A percentile compares a stretch with the other conserved stretches of the same genome.
Conservation (phyloP, 2,888 invertebrate genomes). For the Strigamia transsilvanica region DNA sequence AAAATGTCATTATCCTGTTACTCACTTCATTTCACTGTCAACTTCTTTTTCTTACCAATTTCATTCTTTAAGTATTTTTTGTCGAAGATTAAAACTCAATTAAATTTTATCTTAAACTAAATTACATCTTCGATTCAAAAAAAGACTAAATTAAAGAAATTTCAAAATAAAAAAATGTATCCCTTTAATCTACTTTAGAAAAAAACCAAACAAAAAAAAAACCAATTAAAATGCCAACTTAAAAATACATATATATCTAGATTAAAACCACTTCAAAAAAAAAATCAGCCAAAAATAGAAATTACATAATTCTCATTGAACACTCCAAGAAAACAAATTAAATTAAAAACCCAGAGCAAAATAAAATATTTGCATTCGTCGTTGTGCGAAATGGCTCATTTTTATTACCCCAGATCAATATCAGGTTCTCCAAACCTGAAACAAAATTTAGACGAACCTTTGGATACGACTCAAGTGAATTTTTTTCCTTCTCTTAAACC, state of each 20-base stretch:
- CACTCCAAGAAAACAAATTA: background rate
- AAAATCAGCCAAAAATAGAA: background rate
- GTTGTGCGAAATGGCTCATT: background rate
- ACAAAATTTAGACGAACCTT: slow-evolving; percentile 5
- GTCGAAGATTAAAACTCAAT: slow-evolving; percentile 34
- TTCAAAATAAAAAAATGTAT: no score
- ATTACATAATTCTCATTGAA: no score
- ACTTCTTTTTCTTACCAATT: background rate
- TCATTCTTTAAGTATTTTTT: background rate
- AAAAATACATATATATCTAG: background rate
- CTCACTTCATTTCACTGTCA: slow-evolving; percentile 19
- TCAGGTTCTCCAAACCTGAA: background rate
- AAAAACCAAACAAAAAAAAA: background rate
- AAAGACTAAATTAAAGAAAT: background rate
- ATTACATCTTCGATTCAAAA: background rate
- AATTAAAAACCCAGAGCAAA: background rate
- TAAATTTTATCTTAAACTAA: background rate
- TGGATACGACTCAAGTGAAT: background rate
- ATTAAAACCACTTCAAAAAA: background rate
- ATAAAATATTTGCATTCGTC: background rate
- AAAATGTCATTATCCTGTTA: background rate
- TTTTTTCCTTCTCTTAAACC: background rate
- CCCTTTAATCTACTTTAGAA: background rate
- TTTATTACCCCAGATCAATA: slow-evolving; percentile 19
- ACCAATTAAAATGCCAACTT: background rate